Base-by-base conservation (phyloP, 2,797 vertebrate species). In the Dromococcyx pavoninus region DNA sequence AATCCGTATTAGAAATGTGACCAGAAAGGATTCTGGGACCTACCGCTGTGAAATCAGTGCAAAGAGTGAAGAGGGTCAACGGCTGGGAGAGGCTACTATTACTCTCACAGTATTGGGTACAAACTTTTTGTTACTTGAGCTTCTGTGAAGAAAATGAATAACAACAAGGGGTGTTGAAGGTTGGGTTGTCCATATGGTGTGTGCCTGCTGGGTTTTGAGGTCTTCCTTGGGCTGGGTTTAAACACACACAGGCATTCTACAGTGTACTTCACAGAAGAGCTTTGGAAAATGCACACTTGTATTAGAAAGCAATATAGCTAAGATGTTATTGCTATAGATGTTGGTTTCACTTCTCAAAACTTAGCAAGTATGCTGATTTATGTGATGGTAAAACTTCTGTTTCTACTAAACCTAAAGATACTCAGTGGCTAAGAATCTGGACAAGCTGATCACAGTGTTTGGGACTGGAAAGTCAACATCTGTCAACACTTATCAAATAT, bases 11-110 rank as follows among this genome's bases (percentile, higher is more conserved):
- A 97, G 66, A 37, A 97, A 95, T 58, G 99, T 99, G 88, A 99
- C 98, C 46, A 98, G 99, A 97, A 98, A 95, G 18, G 99, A 99
- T 57, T 98, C 99, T 1, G 99, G 99, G 11, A 98, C 98, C 76
- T 99, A 99, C 78, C 99, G 99, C 37, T 99, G 99, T 48, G 99
- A 99, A 98, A 98, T 99, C 95, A 99, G 98, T 11, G 98, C 98
- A n/a, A 97, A 98, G 9, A 88, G 87, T 0, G 99, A 99, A 96
- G 53, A 97, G 14, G 93, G 98, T 28, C 98, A 97, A 71, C 97
- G 11, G 60, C 97, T 99, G 89, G 98, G 98, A 93, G 99, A 99
- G 96, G 98, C 98, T 82, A 98, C 98, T 5, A 88, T 99, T 96
- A 98, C 98, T 6, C 98, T 99, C 43, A 98, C 96, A 97, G 99